Conservation (phyloP, 2,113 vertebrate genomes). For the Willisornis vidua region DNA sequence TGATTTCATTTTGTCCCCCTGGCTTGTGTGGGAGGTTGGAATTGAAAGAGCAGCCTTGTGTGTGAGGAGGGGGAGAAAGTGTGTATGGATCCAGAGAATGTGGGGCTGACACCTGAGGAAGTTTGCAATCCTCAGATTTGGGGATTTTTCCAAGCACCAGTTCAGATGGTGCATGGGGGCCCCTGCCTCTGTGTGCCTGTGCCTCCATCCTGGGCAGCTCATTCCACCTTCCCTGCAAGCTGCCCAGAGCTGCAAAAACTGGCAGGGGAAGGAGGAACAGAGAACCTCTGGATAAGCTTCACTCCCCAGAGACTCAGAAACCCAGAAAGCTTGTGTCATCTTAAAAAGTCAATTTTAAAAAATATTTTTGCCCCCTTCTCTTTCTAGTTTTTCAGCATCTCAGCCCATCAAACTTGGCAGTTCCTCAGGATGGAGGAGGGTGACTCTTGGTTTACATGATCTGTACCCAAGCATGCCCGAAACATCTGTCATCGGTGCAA, state of each 20-base stretch:
- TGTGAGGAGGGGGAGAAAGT: not conserved
- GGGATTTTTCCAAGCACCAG: not conserved
- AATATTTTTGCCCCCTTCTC: rapidly evolving
- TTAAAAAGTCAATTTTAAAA: not conserved
- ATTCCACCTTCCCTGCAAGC: not conserved
- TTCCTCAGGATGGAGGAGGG: not conserved
- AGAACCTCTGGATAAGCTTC: not conserved
- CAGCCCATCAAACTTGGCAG: not conserved
- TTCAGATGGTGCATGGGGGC: not conserved
- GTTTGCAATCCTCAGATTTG: not conserved
- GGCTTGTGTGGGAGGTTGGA: slow-evolving; percentile 1
- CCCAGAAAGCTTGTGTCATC: not conserved
- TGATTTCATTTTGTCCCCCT: slow-evolving; percentile 33
- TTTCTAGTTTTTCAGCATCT: not conserved
- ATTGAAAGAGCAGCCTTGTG: not conserved
- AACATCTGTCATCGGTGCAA: not conserved
- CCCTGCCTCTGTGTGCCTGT: not conserved
- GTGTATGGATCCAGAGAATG: not conserved
- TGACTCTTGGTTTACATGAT: not conserved
- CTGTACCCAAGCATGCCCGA: not conserved
- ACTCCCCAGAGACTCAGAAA: not conserved
- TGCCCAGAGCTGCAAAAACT: not conserved
- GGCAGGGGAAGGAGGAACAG: not conserved
- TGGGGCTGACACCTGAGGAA: not conserved
- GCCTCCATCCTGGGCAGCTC: not conserved